Evolutionary conservation across 2,113 vertebrate species (phyloP).

Genomic region (Centropristis striata): DNA sequence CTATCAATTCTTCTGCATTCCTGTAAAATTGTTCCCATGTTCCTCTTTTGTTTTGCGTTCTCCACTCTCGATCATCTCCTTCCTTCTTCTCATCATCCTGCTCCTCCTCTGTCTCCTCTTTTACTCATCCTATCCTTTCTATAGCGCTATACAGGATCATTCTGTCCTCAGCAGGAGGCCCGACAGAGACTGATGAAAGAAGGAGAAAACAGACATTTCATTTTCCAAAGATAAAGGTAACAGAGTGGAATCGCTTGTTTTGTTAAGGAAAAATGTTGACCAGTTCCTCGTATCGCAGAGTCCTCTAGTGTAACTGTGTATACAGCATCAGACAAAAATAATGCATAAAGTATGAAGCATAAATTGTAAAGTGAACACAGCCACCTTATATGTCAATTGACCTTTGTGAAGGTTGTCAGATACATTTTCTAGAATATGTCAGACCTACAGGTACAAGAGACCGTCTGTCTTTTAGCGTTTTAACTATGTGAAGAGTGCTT

Average conservation of each 20-base stretch:
- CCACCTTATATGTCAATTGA: not conserved
- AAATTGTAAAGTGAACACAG: not conserved
- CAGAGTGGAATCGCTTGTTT: not conserved
- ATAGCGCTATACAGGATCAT: not conserved
- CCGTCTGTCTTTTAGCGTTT: not conserved
- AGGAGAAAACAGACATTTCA: constrained; percentile 12
- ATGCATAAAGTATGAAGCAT: not conserved
- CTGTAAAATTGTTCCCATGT: not conserved
- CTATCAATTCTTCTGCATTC: not conserved
- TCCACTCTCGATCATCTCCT: not conserved
- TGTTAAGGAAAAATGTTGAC: constrained; percentile 31
- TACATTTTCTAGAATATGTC: not conserved
- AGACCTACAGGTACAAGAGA: not conserved
- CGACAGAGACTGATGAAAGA: not conserved
- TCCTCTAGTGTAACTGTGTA: not conserved
- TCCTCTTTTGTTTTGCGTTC: not conserved
- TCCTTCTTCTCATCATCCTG: not conserved
- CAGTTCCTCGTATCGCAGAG: not conserved
- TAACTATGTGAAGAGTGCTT: not conserved
- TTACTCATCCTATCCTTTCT: constrained; percentile 5
- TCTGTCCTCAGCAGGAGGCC: constrained; percentile 38
- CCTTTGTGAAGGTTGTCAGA: not conserved
- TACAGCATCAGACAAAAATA: not conserved
- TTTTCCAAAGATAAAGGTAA: constrained; percentile 11
- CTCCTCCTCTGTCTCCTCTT: constrained; percentile 7